Conservation (phyloP, 2,797 vertebrate genomes). For the Aplochiton taeniatus region DNA sequence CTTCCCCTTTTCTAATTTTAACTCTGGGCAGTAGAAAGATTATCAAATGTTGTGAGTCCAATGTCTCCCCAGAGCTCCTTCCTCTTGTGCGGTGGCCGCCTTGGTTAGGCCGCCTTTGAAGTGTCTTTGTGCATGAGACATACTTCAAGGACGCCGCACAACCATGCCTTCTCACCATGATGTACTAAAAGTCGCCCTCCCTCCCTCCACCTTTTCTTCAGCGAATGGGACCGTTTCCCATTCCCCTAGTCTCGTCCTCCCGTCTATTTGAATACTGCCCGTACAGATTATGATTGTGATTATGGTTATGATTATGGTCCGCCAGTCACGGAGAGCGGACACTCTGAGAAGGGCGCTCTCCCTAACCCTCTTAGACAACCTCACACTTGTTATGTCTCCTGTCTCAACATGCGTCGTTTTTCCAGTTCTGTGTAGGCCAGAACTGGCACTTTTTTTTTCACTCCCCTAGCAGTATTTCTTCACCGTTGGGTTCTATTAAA, state of each 20-base stretch:
- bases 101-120: neutral
- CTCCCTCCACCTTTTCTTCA: neutral
- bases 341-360: neutral
- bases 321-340: too few species aligned
- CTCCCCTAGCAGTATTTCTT: neutral
- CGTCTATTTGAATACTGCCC: constrained; percentile 4
- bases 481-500: neutral
- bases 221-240: neutral
- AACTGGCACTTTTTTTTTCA: neutral
- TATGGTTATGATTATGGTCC: too few species aligned
- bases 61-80: too few species aligned
- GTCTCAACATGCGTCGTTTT: neutral
- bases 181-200: too few species aligned
- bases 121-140: constrained; percentile 16
- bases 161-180: neutral
- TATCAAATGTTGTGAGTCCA: too few species aligned
- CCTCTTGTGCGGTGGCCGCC: too few species aligned
- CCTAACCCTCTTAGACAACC: neutral
- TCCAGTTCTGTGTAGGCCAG: constrained; percentile 2
- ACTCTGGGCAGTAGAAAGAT: too few species aligned
- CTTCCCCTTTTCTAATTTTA: too few species aligned
- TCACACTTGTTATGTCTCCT: neutral
- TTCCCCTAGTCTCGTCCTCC: neutral
- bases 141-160: constrained; percentile 35
- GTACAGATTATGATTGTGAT: too few species aligned